A percentile compares a stretch with the other conserved stretches of the same genome.
Evolutionary conservation across 2,113 vertebrate genomes (phyloP).

Genomic region (Nibea coibor): DNA sequence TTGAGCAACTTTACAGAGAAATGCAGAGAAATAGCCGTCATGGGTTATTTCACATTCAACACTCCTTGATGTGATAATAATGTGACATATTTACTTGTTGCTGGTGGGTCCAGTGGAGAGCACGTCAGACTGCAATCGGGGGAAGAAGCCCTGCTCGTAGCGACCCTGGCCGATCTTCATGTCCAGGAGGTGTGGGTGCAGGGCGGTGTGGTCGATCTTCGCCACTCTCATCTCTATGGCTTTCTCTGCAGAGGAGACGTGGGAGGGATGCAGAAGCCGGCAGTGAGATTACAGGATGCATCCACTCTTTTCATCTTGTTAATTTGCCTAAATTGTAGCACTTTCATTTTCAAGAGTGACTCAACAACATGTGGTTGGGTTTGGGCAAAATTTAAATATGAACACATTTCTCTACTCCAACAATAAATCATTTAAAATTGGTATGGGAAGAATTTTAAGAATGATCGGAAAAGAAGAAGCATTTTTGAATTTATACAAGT

Average conservation of each 20-base stretch:
- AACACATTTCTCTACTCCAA: not conserved
- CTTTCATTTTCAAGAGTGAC: not conserved
- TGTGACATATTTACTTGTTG: constrained; percentile 90
- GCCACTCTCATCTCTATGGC: constrained; percentile 93
- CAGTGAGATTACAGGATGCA: not conserved
- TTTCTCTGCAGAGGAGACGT: constrained; percentile 86
- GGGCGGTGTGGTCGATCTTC: constrained; percentile 98
- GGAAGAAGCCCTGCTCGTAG: constrained; percentile 98
- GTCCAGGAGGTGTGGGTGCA: constrained; percentile 97
- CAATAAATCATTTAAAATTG: not conserved
- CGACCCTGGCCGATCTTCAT: constrained; percentile 99
- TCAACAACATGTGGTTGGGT: not conserved
- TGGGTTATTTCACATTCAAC: not conserved
- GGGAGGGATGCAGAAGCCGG: not conserved
- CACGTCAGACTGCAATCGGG: constrained; percentile 94
- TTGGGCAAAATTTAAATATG: constrained; percentile 2
- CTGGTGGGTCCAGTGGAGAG: constrained; percentile 94
- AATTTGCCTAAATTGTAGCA: not conserved
- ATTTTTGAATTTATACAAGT: not conserved
- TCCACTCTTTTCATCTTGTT: not conserved
- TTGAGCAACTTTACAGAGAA: not conserved
- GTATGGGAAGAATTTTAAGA: not conserved
- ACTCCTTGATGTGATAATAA: not conserved
- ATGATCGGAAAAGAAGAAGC: not conserved
- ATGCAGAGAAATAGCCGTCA: not conserved